Evolutionary conservation across 2,888 invertebrate genomes (phyloP), one percentile per base, ranked within the genome.

Genomic region (Apotomis turbidana): DNA sequence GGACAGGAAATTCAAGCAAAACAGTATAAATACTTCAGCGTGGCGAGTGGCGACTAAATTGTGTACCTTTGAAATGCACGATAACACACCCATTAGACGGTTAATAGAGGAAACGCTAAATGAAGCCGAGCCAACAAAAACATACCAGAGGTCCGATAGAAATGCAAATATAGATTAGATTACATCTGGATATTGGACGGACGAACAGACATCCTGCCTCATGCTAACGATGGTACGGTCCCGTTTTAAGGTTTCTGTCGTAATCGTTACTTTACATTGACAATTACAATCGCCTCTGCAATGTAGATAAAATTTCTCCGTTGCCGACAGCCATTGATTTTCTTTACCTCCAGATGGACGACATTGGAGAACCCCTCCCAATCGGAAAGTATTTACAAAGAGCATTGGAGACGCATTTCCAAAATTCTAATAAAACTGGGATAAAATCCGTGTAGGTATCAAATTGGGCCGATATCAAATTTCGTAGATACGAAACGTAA

Each of bases 111-210:
- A 71, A 68, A 68, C 67, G 68, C 62, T 57, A 62, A 68, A 67
- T 62, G 66, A 61, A 67, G 66, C 60, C 54, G 60, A 66, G 71
- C 68, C 62, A 71, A 71, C 71, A 68, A 71, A 71, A 68, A 68
- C 71, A 71, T 55, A 55, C 44, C 60, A 57, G 61, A 71, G 68
- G 62, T 62, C 71, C 71, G 66, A 64, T 60, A 67, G 59, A 61
- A 71, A 71, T 68, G 71, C 68, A 71, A 71, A 71, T 71, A 71
- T 58, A 71, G 71, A 71, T 71, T 68, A 71, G 71, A 71, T 71
- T 71, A 62, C 62, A 71, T 68, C 71, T 71, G 52, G 68, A 41
- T 60, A 68, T 41, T 51, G 62, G 51, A 69, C 68, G 59, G 54
- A 57, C 61, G 68, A 41, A 68, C 36, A 58, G 70, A 51, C 71